phyloP scores from a whole-genome alignment of 1,140 invertebrate genomes.

The Heliconius hewitsoni region DNA sequence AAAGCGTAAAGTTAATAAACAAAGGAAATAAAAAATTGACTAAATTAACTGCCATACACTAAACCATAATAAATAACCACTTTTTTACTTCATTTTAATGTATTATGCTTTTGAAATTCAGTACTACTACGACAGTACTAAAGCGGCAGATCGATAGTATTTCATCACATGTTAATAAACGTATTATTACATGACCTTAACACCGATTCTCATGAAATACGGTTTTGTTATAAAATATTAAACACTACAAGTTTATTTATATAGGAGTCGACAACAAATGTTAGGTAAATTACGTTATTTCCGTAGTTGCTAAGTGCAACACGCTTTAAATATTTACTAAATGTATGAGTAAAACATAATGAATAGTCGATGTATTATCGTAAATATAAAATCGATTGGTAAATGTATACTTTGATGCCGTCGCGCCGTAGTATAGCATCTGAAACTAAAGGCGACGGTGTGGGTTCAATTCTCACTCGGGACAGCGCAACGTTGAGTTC shows the following conservation, averaged over 20 bases:
- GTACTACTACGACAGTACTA: too few relatives aligned
- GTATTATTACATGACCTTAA: neutral
- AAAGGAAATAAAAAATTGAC: too few relatives aligned
- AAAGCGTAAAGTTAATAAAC: too few relatives aligned
- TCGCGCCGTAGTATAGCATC: too few relatives aligned
- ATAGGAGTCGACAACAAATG: neutral
- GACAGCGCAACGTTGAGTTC: too few relatives aligned
- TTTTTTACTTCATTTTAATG: too few relatives aligned
- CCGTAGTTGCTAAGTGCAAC: neutral
- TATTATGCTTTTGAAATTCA: too few relatives aligned
- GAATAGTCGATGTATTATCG: neutral
- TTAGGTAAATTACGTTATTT: conserved; percentile 11
- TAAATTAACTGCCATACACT: too few relatives aligned
- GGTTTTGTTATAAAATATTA: conserved; percentile 3
- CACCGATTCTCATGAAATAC: neutral
- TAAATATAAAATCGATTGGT: neutral
- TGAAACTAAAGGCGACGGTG: too few relatives aligned
- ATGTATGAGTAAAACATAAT: neutral
- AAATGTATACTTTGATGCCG: too few relatives aligned
- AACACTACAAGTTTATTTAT: conserved; percentile 5
- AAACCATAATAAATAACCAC: too few relatives aligned
- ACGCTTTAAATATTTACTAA: neutral
- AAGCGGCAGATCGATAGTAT: neutral
- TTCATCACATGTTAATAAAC: neutral
- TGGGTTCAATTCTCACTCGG: too few relatives aligned